Base-by-base conservation (phyloP, 2,888 invertebrate species). In the Megamerina dolium region DNA sequence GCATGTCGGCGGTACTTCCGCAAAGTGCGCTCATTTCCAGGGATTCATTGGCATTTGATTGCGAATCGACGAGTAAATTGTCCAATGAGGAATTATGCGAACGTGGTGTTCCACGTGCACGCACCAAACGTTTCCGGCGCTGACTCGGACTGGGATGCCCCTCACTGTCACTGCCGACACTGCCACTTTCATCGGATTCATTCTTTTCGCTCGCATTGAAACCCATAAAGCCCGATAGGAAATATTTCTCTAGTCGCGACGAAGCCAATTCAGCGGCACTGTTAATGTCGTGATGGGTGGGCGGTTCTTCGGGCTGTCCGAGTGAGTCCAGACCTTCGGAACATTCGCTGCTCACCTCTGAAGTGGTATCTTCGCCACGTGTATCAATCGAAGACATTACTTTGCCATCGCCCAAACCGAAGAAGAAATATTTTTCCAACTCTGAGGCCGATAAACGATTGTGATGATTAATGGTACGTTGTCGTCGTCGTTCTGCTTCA, bases 161-260 rank as follows among this genome's bases (percentile, higher is more conserved):
- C 64, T 91, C 91, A 61, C 89, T 89, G 59, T 91, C 90, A 71
- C 90, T 90, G 5, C 91, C 91, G 1, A 91, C 91, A 60, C 89
- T 89, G 2, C 86, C 86, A 20, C 85, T 85, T 2, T 88, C 90
- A 55, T 82, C 81, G 3, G 59, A 63, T 59, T 87, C 86, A 27
- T 85, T 77, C 46, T 85, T 77, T 56, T 85, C 85, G 13, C 29
- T 45, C 37, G 81, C 80, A 54, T 81, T 83, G 56, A 87, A 87
- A 2, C 87, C 87, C 78, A 88, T 84, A 60, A 89, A 87, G 26
- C 87, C 88, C 0, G 85, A 85, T 1, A 90, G 73, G 68, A 92
- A 93, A 72, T 93, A 93, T 67, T 90, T 90, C 68, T 92, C 91
- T 49, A 92, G 70, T 13, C 91, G 78, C 1, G 88, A 88, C 0